These are phyloP conservation scores for Ardeotis arabs DNA, from an alignment of 2,113 vertebrate species.

Conservation along the genomic window DNA sequence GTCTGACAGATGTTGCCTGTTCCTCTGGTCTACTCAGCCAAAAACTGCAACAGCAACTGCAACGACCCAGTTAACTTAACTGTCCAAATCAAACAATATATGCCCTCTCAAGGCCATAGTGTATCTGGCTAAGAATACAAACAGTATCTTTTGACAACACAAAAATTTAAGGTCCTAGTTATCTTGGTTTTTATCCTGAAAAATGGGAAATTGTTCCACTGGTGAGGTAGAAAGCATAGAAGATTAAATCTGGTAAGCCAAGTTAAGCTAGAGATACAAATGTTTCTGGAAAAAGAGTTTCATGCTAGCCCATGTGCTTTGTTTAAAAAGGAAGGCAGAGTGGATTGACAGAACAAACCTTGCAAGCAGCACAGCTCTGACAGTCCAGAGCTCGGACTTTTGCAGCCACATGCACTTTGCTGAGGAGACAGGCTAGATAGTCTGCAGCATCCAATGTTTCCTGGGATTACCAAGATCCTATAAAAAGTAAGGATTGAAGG, in stretches of 20 bases:
- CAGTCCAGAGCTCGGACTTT: background rate
- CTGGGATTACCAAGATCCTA: background rate
- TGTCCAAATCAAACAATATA: background rate
- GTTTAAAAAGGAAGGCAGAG: background rate
- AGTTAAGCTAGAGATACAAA: background rate
- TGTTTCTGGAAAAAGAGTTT: background rate
- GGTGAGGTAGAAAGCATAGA: background rate
- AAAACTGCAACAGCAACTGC: background rate
- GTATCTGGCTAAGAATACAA: background rate
- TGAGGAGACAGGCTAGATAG: background rate
- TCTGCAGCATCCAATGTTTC: background rate
- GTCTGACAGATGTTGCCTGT: background rate
- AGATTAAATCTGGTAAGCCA: background rate
- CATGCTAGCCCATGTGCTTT: background rate
- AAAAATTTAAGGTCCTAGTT: background rate
- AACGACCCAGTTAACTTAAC: background rate
- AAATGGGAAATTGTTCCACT: background rate
- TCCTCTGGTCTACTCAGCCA: background rate
- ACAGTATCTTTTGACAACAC: background rate
- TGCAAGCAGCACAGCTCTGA: background rate
- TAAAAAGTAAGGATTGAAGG: background rate
- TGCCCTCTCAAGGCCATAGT: fast-evolving
- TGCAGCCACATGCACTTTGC: background rate
- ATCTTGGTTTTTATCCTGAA: background rate
- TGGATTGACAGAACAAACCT: background rate